phyloP scores from a whole-genome alignment of 2,797 vertebrate species.

The Myiothlypis coronata region DNA sequence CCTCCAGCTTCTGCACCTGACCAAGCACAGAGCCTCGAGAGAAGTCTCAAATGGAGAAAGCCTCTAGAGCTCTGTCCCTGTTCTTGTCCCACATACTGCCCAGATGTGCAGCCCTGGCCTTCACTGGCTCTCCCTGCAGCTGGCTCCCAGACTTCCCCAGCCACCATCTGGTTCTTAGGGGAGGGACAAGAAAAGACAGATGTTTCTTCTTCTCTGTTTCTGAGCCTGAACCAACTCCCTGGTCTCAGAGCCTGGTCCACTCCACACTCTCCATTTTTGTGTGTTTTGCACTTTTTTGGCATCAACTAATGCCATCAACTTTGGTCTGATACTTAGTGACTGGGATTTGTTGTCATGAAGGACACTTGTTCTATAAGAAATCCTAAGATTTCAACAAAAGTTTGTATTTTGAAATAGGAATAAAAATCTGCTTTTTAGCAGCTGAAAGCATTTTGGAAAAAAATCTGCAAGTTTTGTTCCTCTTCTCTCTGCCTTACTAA shows the following conservation, averaged over 20 bases:
- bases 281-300: background rate
- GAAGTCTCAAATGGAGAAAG: background rate
- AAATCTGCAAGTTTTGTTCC: background rate
- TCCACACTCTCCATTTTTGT: background rate
- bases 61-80: background rate
- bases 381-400: background rate
- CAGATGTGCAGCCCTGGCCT: background rate
- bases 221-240: background rate
- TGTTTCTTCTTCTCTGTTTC: background rate
- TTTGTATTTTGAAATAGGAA: background rate
- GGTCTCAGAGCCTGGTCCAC: background rate
- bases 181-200: background rate
- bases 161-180: fast-evolving
- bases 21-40: background rate
- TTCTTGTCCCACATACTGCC: fast-evolving
- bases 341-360: background rate
- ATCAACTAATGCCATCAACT: background rate
- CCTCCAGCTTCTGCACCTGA: background rate
- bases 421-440: background rate
- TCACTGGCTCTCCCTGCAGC: background rate
- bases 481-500: background rate
- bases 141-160: background rate
- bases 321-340: background rate
- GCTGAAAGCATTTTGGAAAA: background rate
- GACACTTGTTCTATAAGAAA: background rate